These are phyloP conservation scores for Crematogaster levior DNA, from an alignment of 2,888 invertebrate genomes.

Conservation along the genomic window DNA sequence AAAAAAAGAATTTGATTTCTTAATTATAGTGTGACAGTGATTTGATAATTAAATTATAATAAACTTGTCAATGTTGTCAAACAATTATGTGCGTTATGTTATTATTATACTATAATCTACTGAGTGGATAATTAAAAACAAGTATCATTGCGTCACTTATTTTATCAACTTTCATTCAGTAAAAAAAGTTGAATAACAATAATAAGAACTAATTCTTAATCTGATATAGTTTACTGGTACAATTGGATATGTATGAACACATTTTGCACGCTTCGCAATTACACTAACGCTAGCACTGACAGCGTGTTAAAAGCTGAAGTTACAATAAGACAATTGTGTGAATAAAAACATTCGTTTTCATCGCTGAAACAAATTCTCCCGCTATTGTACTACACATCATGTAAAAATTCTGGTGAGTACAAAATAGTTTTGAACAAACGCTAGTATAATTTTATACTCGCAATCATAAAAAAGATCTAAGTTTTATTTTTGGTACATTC, in stretches of 20 bases:
- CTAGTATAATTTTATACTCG: too few species aligned
- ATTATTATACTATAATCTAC: too few species aligned
- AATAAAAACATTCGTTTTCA: slow-evolving; percentile 28
- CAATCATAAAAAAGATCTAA: neutral
- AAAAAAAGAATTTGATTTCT: neutral
- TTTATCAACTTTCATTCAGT: neutral
- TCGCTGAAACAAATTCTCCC: slow-evolving; percentile 6
- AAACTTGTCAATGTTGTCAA: neutral
- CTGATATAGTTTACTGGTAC: slow-evolving; percentile 11
- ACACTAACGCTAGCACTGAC: slow-evolving; percentile 2
- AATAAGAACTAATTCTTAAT: neutral
- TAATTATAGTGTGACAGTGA: neutral
- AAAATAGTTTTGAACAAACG: neutral
- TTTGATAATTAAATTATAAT: slow-evolving; percentile 10
- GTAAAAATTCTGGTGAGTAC: slow-evolving; percentile 26
- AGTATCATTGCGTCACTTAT: neutral
- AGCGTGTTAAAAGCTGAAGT: slow-evolving; percentile 11
- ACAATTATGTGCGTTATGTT: neutral
- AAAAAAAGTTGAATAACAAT: neutral
- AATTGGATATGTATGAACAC: slow-evolving; percentile 56
- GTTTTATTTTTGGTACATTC: neutral
- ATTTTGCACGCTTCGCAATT: slow-evolving; percentile 54
- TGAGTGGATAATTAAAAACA: neutral
- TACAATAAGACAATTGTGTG: slow-evolving; percentile 20
- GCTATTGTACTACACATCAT: neutral